Conservation (phyloP, 2,113 vertebrate genomes). For the Mustela lutreola region DNA sequence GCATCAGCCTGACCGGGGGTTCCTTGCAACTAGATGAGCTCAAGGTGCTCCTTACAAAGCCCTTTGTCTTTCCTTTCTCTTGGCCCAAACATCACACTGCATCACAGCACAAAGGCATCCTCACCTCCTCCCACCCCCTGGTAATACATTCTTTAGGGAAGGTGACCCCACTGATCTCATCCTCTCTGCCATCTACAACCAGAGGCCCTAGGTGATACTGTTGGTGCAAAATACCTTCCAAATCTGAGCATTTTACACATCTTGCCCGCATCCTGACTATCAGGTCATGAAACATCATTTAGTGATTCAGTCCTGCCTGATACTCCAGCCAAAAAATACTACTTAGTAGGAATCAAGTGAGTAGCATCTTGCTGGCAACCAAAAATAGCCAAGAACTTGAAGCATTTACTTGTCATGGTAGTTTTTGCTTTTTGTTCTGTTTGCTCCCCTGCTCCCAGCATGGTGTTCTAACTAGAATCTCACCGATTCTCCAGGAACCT, state of each 20-base stretch:
- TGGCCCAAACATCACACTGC: too few relatives aligned
- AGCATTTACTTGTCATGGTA: not conserved
- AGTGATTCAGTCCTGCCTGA: not conserved
- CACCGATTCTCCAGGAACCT: not conserved
- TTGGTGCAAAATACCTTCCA: rapidly evolving
- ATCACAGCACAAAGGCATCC: rapidly evolving
- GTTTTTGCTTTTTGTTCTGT: not conserved
- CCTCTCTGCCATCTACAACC: rapidly evolving
- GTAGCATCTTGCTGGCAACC: not conserved
- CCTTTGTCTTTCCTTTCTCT: too few relatives aligned
- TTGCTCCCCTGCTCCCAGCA: too few relatives aligned
- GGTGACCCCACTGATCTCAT: rapidly evolving
- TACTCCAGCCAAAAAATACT: not conserved
- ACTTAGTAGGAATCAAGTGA: rapidly evolving
- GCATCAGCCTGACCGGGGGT: rapidly evolving
- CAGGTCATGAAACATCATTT: not conserved
- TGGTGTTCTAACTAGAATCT: rapidly evolving
- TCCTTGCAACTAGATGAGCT: rapidly evolving
- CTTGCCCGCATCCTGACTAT: not conserved
- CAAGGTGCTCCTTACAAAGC: too few relatives aligned
- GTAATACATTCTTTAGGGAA: rapidly evolving
- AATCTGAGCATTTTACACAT: not conserved
- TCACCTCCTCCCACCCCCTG: rapidly evolving
- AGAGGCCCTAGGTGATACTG: rapidly evolving
- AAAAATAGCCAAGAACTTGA: not conserved